Evolutionary conservation across 2,888 invertebrate genomes (phyloP), one percentile per base, ranked within the genome.

Genomic region (Eutolmus rufibarbis): DNA sequence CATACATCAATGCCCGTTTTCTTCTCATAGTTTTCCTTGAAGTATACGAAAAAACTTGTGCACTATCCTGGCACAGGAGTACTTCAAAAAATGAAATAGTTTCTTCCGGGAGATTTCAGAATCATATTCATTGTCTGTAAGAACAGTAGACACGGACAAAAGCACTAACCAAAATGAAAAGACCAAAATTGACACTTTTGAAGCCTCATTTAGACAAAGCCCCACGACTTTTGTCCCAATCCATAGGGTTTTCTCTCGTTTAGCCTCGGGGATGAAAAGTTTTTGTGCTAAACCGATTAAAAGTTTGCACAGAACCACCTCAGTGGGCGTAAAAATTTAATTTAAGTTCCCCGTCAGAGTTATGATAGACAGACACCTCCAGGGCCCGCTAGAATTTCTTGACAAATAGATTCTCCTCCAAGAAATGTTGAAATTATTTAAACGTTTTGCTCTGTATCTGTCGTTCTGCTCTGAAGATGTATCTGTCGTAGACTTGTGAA

Each of bases 191-290:
- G 78, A 78, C 78, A 78, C 78, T 78, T 78, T 78, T 43, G 78
- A 78, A 78, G 78, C 78, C 43, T 43, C 78, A 78, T 78, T 78
- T 78, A 78, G 78, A 78, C 40, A 77, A 43, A 78, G 23, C 78
- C 40, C 23, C 78, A 78, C 37, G 78, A 78, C 37, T 78, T 43
- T 78, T 78, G 40, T 78, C 40, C 43, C 40, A 37, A 19, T 40
- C 37, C 43, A 34, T 23, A 19, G 43, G 40, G 23, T 37, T 78
- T 78, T 37, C 40, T 28, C 78, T 19, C 19, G 66, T 23, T 57
- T 78, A 19, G 37, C 40, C 28, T 12, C 66, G 66, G 40, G 37
- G 78, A 40, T n/a, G 78, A 43, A 37, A 78, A 78, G 43, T 43
- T 78, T 78, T 78, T 78, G 78, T 43, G 78, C 43, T 78, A 43